phyloP scores from a whole-genome alignment of 2,888 invertebrate genomes.

The Seladonia tumulorum region DNA sequence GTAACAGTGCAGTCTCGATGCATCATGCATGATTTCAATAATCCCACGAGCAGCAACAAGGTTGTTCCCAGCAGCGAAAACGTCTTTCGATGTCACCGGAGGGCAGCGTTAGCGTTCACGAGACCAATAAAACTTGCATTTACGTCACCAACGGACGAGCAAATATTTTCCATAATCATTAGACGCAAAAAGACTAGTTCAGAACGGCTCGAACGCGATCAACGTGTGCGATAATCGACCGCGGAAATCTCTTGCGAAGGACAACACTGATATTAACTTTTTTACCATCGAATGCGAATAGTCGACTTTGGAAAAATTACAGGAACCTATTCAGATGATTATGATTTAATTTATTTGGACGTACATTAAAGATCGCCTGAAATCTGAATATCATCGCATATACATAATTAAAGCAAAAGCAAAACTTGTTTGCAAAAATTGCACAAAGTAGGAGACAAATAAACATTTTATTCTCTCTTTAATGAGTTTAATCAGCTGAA shows the following conservation, averaged over 20 bases:
- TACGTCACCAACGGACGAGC: conserved; percentile 7
- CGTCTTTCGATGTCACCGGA: background rate
- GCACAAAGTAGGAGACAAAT: too few species aligned
- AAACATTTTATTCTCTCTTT: too few species aligned
- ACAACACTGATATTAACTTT: background rate
- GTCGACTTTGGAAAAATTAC: background rate
- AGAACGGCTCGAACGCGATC: background rate
- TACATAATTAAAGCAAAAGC: too few species aligned
- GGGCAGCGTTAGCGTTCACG: background rate
- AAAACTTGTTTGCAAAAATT: too few species aligned
- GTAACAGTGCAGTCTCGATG: background rate
- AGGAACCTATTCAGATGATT: too few species aligned
- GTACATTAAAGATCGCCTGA: too few species aligned
- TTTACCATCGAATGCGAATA: background rate
- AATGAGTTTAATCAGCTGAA: too few species aligned
- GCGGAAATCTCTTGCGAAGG: background rate
- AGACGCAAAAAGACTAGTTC: background rate
- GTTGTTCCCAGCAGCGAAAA: background rate
- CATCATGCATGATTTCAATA: background rate
- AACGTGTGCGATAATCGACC: background rate
- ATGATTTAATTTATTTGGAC: too few species aligned
- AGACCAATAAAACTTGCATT: background rate
- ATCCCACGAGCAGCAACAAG: background rate
- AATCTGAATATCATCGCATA: too few species aligned
- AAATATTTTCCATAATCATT: background rate